These are phyloP conservation scores for Xestia ashworthii DNA, from an alignment of 2,888 invertebrate species.

Conservation along the genomic window DNA sequence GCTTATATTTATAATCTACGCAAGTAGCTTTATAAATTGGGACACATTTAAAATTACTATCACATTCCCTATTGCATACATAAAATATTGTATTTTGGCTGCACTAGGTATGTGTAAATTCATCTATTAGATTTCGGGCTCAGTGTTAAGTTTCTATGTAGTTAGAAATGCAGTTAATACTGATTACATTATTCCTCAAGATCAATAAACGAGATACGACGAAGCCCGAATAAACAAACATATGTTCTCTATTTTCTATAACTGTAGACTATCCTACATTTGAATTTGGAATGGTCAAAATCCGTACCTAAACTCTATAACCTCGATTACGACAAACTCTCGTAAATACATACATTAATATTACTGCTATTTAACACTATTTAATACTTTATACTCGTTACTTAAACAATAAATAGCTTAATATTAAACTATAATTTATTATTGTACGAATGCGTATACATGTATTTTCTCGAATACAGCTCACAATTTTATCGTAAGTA, in stretches of 20 bases:
- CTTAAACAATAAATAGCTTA: constrained; percentile 88
- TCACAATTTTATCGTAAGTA: constrained; percentile 76
- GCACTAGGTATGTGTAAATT: constrained; percentile 62
- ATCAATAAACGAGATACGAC: constrained; percentile 29
- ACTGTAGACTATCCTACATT: constrained; percentile 63
- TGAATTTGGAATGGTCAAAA: constrained; percentile 73
- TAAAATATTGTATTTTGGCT: constrained; percentile 59
- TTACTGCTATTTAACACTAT: constrained; percentile 68
- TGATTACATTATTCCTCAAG: constrained; percentile 23
- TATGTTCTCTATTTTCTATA: constrained; percentile 37
- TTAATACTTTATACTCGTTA: constrained; percentile 80
- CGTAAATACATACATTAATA: constrained; percentile 80
- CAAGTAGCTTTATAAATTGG: constrained; percentile 29
- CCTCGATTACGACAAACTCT: constrained; percentile 62
- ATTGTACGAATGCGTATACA: constrained; percentile 91
- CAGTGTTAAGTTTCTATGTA: constrained; percentile 25
- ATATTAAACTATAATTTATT: constrained; percentile 83
- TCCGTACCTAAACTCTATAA: constrained; percentile 60
- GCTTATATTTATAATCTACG: constrained; percentile 10
- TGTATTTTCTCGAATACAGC: constrained; percentile 87
- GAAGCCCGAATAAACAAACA: constrained; percentile 42
- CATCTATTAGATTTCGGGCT: constrained; percentile 42
- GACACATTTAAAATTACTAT: constrained; percentile 61
- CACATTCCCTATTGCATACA: constrained; percentile 65
- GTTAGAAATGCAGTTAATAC: constrained; percentile 47